Evolutionary conservation across 64 coral and sea anemone genomes (phyloP), one percentile per base, ranked within the genome.

Genomic region (Anthopleura sola): DNA sequence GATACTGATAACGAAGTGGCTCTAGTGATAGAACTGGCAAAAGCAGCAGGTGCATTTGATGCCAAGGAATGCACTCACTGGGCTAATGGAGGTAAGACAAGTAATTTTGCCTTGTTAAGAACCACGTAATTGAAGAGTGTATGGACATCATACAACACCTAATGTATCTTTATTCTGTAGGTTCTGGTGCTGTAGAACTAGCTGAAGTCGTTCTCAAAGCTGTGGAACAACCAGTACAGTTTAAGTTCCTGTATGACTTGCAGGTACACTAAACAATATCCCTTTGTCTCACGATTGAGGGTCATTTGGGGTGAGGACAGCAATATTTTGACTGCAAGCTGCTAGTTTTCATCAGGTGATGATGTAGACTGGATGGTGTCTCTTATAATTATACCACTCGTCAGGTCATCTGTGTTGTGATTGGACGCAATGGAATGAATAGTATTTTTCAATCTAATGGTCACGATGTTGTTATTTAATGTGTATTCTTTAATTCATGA

Each of bases 191-290:
- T 17, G 87, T 91, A 16, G 75, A 83, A 24, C 55, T 98, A 40
- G 92, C 96, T 19, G 90, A 98, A 32, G 84, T 92, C 11, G 92
- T 98, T 4, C 80, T 92, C 1, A 98, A 78, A 62, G 96, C 96
- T 24, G 90, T 91, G 1, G 87, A 94, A 37, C 87, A 98, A 19
- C 92, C 96, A 39, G 68, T 94, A 5, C 66, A 94, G 19, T 98
- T 98, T 76, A 98, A 98, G 80, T 98, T 98, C 55, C 92, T 98
- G 10, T 98, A 98, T 85, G 92, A 98, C 18, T 38, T 98, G 18
- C 58, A 94, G 92, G 96, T 98, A 36, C 2, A 86, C 58, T 58
- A 58, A 17, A 58, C n/a, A n/a, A n/a, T n/a, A n/a, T n/a, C n/a
- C n/a, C n/a, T n/a, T n/a, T n/a, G n/a, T n/a, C n/a, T n/a, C n/a